Percentiles rank a stretch among this genome's conserved stretches.
Conservation (phyloP, 2,113 vertebrate genomes). For the Chionis minor region DNA sequence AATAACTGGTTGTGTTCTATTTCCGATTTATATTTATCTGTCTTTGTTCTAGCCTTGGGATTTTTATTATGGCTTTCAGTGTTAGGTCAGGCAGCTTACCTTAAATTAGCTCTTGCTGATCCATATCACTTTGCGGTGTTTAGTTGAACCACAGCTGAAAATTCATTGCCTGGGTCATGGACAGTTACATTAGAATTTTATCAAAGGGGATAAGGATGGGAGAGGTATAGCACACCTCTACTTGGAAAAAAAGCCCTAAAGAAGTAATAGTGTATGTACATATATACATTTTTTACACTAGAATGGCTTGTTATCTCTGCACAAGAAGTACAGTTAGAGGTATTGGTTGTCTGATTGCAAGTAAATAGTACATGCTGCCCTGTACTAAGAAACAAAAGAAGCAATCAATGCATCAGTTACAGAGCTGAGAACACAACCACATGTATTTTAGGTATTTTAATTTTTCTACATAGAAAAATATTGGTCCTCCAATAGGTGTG, state of each 20-base stretch:
- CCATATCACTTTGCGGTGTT: neutral
- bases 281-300: neutral
- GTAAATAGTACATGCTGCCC: neutral
- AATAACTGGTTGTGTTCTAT: neutral
- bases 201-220: neutral
- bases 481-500: neutral
- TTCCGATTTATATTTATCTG: neutral
- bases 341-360: neutral
- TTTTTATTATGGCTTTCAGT: neutral
- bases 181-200: neutral
- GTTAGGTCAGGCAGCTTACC: neutral
- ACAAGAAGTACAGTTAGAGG: neutral
- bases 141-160: neutral
- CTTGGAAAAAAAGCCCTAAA: neutral
- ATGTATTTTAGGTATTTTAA: neutral
- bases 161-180: neutral
- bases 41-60: neutral
- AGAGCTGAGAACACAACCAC: neutral
- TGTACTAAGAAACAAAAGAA: neutral
- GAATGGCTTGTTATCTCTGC: neutral
- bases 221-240: neutral
- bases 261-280: neutral
- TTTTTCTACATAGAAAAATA: neutral
- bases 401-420: neutral
- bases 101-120: neutral